These are phyloP conservation scores for Batillaria attramentaria DNA, from an alignment of 1,140 invertebrate species.

Conservation along the genomic window DNA sequence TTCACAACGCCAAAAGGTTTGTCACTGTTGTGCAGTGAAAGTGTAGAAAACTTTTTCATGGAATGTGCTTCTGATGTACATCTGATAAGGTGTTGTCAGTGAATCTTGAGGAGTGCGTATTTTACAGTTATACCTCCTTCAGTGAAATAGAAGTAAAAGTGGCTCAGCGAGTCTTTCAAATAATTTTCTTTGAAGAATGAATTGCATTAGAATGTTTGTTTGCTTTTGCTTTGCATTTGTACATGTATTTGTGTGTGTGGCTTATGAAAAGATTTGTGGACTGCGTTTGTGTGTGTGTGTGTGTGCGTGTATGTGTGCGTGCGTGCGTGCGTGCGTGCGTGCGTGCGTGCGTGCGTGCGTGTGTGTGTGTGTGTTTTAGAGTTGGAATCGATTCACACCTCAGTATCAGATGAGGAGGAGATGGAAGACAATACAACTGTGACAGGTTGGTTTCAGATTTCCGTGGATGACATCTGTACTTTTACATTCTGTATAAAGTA, in stretches of 20 bases:
- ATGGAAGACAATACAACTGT: no score
- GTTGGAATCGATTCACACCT: no score
- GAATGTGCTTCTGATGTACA: no score
- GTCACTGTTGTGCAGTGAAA: neutral
- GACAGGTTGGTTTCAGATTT: no score
- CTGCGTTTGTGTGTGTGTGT: conserved; percentile 9
- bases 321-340: neutral
- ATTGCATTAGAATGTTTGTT: neutral
- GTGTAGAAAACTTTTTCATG: no score
- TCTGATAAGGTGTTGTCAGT: no score
- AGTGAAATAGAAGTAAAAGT: neutral
- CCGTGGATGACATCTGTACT: no score
- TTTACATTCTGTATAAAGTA: no score
- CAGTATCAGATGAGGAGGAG: no score
- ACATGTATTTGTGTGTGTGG: neutral
- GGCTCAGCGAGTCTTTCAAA: neutral
- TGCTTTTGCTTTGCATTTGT: neutral
- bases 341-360: neutral
- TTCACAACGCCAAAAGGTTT: conserved; percentile 20
- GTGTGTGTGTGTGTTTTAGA: neutral
- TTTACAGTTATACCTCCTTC: neutral
- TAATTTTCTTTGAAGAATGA: neutral
- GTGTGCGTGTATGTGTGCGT: neutral
- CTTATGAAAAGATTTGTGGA: neutral
- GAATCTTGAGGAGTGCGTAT: no score